These are phyloP conservation scores for Nettapus auritus DNA, from an alignment of 2,113 vertebrate species.

Conservation along the genomic window DNA sequence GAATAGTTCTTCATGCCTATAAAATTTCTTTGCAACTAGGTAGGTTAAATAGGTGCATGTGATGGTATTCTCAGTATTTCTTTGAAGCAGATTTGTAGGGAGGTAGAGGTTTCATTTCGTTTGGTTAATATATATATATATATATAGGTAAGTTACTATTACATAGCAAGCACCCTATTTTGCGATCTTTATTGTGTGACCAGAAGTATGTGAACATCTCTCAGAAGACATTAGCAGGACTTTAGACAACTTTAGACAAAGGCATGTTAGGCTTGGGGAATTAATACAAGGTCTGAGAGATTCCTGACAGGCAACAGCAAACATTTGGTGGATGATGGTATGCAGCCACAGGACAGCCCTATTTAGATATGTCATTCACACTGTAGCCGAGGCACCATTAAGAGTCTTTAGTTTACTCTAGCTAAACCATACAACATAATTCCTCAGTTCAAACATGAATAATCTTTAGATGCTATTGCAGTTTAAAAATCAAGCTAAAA, in stretches of 20 bases:
- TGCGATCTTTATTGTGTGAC: neutral
- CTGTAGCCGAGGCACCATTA: conserved; percentile 47
- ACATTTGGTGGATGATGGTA: conserved; percentile 55
- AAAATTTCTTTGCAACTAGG: neutral
- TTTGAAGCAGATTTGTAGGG: neutral
- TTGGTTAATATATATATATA: no score
- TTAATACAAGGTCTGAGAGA: neutral
- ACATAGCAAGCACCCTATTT: neutral
- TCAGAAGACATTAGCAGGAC: neutral
- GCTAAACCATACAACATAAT: conserved; percentile 66
- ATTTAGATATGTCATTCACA: conserved; percentile 81
- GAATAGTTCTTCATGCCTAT: neutral
- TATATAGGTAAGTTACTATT: neutral
- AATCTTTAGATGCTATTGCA: conserved; percentile 59
- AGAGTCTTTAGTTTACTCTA: conserved; percentile 70
- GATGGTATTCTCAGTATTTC: neutral
- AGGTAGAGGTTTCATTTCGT: neutral
- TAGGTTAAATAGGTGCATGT: neutral
- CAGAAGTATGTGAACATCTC: neutral
- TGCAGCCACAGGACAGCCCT: conserved; percentile 51
- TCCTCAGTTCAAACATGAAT: conserved; percentile 67
- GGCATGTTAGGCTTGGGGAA: neutral
- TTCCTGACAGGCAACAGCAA: conserved; percentile 48
- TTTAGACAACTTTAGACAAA: conserved; percentile 13
- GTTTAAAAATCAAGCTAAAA: conserved; percentile 59